Base-by-base conservation (phyloP, 2,797 vertebrate genomes). In the Melanotaenia trifasciata region DNA sequence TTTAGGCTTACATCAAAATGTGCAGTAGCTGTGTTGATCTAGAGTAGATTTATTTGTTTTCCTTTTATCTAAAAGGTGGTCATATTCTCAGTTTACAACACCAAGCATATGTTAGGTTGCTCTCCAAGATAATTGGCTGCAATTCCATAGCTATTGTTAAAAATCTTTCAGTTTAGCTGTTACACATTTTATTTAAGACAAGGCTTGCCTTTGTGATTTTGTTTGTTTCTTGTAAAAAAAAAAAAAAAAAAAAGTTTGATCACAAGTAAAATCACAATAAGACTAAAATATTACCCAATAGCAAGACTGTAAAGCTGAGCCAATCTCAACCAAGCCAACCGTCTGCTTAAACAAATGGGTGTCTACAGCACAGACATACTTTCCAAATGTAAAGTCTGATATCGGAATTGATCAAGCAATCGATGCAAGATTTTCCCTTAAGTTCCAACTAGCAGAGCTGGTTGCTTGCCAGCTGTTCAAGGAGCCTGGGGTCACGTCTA, bases 401-500 rank as follows among this genome's bases (percentile, higher is more conserved):
- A 18, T 60, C 5, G 11, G n/a, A 54, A 72, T 51, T 67, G 80
- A 70, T 91, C 87, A 92, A 47, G 72, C 87, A 22, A 77, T 64
- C 5, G 90, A 93, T 12, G 79, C 61, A 47, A 78, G 45, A 28
- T 63, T 81, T 65, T 88, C 83, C 24, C 75, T 83, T 60, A 66
- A 84, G 67, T 67, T 88, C 65, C 74, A 80, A 2, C 60, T 88
- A 6, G 59, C 20, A 3, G 90, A 86, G 22, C 45, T 69, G 10
- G 75, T 78, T 0, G 65, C 38, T 64, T 77, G 73, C 75, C 71
- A 73, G 20, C 63, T 78, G n/a, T 61, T 64, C 56, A 73, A 58
- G n/a, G 90, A 91, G 40, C 91, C 89, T 1, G 87, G 87, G 36
- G 87, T 73, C 0, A 91, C 85, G 0, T 89, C 87, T 56, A 92